Evolutionary conservation across 53 echinoderm and acorn worm genomes (phyloP).

Genomic region (Echinarachnius parma): DNA sequence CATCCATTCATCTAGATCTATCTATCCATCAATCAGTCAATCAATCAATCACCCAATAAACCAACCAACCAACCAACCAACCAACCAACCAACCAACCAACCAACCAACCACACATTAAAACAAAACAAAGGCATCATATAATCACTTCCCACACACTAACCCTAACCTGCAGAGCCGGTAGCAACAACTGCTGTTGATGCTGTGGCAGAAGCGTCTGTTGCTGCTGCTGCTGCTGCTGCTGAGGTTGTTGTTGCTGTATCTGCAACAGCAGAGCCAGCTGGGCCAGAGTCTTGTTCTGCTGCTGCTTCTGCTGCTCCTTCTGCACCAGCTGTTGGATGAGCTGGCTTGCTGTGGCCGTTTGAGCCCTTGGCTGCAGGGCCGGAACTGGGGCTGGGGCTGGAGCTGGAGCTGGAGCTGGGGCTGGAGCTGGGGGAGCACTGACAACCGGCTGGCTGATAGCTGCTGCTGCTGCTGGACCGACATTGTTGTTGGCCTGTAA

Average conservation of each 20-base stretch:
- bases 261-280: slow-evolving; percentile 46
- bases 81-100: too few species aligned
- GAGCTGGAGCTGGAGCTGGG: not conserved
- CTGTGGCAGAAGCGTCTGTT: slow-evolving; percentile 42
- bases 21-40: too few species aligned
- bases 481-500: too few species aligned
- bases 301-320: slow-evolving; percentile 35
- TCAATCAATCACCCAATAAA: too few species aligned
- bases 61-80: too few species aligned
- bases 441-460: too few species aligned
- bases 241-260: slow-evolving; percentile 66
- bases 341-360: slow-evolving; percentile 31
- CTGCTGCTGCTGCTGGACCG: too few species aligned
- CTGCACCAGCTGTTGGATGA: slow-evolving; percentile 46
- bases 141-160: too few species aligned
- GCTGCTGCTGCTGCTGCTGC: slow-evolving; percentile 67
- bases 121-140: too few species aligned
- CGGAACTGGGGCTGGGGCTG: not conserved
- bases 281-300: slow-evolving; percentile 39
- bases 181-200: slow-evolving; percentile 55
- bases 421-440: too few species aligned
- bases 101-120: too few species aligned
- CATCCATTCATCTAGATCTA: too few species aligned
- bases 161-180: slow-evolving; percentile 46
- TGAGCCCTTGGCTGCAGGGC: not conserved